These are phyloP conservation scores for Cantharis lateralis DNA, from an alignment of 2,888 invertebrate species.

Conservation along the genomic window DNA sequence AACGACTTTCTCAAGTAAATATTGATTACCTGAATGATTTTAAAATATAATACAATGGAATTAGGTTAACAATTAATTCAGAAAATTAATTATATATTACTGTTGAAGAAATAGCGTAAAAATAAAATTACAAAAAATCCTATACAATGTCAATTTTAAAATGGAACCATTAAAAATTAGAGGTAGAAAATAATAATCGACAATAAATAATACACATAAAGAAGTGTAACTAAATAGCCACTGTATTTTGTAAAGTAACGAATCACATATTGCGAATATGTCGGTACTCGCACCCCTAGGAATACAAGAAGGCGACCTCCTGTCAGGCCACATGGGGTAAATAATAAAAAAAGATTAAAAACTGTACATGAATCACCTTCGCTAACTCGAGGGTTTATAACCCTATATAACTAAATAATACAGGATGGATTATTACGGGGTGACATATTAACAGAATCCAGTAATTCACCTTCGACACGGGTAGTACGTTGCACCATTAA, in stretches of 20 bases:
- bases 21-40: neutral
- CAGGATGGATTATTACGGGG: constrained; percentile 1
- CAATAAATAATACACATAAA: neutral
- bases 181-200: neutral
- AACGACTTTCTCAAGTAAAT: neutral
- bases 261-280: neutral
- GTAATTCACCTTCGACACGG: neutral
- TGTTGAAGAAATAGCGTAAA: too few species aligned
- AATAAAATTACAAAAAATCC: neutral
- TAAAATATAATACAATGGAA: too few species aligned
- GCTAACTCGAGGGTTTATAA: constrained; percentile 7
- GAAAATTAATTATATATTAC: neutral
- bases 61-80: neutral
- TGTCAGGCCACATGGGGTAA: constrained; percentile 14
- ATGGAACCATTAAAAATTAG: neutral
- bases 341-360: constrained; percentile 12
- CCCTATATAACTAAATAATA: constrained; percentile 17
- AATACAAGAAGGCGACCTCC: constrained; percentile 12
- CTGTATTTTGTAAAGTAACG: neutral
- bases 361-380: constrained; percentile 14
- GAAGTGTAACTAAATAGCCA: neutral
- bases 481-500: neutral
- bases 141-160: neutral
- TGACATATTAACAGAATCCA: neutral
- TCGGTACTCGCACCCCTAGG: constrained; percentile 7